Evolutionary conservation across 2,888 invertebrate genomes (phyloP), one percentile per base, ranked within the genome.

Genomic region (Spicauda simplicius): DNA sequence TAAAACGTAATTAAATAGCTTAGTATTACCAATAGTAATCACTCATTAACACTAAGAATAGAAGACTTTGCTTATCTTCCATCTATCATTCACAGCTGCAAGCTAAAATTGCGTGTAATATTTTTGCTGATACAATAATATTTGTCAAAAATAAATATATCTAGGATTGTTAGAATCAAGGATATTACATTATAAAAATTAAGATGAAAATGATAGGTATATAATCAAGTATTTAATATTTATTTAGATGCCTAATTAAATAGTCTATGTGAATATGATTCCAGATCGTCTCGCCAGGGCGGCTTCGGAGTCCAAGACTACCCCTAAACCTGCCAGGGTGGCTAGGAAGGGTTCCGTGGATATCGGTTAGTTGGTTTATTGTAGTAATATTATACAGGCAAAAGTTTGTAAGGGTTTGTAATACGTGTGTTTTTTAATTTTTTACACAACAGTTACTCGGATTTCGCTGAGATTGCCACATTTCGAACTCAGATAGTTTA

Each of bases 321-420:
- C 76, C 12, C 82, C 84, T 10, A 85, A 77, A 74, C 77, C 87
- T 2, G 83, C 84, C 0, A 86, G 84, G 71, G 79, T 86, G 19
- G 73, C 76, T 8, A 83, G 90, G 59, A 81, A 91, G 69, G 71
- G 80, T 0, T 91, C 92, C 0, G 82, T 85, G 0, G 92, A 92
- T 73, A 70, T 87, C 16, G 84, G 92, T 91, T 75, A 81, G 85
- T 80, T 33, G 18, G 2, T 52, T 16, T 30, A n/a, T n/a, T n/a
- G n/a, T n/a, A n/a, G n/a, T n/a, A n/a, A n/a, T n/a, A n/a, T n/a
- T n/a, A n/a, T n/a, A n/a, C n/a, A n/a, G n/a, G n/a, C n/a, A n/a
- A n/a, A n/a, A n/a, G n/a, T n/a, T n/a, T n/a, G n/a, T n/a, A n/a
- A n/a, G n/a, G n/a, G n/a, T n/a, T n/a, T n/a, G n/a, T n/a, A n/a